These are phyloP conservation scores for Halictus rubicundus DNA, from an alignment of 1,140 invertebrate genomes.

Conservation along the genomic window DNA sequence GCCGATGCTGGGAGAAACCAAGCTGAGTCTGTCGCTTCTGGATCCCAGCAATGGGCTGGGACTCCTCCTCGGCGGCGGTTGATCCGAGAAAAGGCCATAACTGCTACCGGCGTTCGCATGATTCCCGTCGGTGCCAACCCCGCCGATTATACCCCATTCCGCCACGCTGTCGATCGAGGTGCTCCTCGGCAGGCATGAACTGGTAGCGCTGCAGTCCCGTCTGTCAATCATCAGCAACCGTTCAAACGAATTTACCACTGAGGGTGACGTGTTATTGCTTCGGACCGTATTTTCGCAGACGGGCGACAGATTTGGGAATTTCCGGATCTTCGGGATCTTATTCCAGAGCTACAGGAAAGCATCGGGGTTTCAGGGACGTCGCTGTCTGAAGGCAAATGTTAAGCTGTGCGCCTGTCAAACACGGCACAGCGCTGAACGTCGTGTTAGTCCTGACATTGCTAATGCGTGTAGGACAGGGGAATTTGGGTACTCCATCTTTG, in stretches of 20 bases:
- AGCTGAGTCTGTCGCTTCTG: constrained; percentile 81
- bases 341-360: no score
- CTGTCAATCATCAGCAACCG: constrained; percentile 56
- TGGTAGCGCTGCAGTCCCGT: constrained; percentile 69
- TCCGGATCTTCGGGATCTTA: no score
- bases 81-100: constrained; percentile 78
- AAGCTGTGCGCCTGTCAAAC: no score
- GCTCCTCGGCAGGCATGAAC: constrained; percentile 83
- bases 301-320: no score
- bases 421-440: no score
- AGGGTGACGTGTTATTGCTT: not conserved
- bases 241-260: not conserved
- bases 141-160: constrained; percentile 72
- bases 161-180: constrained; percentile 87
- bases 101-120: constrained; percentile 64
- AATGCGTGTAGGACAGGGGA: no score
- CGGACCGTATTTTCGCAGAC: no score
- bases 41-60: constrained; percentile 77
- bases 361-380: no score
- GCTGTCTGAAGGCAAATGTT: no score
- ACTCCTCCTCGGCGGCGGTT: constrained; percentile 78
- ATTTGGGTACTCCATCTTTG: no score
- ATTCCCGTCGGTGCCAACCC: constrained; percentile 66
- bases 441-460: no score
- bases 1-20: constrained; percentile 87